Evolutionary conservation across 2,113 vertebrate species (phyloP).

Genomic region (Scortum barcoo): DNA sequence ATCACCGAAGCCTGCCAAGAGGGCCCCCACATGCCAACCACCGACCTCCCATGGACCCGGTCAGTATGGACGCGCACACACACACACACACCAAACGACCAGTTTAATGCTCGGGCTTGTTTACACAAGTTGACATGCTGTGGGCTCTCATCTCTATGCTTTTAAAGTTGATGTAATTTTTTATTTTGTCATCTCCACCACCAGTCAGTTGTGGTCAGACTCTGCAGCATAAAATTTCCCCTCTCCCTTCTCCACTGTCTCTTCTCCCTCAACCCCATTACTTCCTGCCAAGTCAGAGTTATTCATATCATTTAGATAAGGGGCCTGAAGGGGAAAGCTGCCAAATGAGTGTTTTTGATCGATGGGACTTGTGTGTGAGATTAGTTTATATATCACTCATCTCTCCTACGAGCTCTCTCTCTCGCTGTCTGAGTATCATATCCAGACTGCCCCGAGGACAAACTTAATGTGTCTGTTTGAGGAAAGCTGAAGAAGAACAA

Average conservation of each 20-base stretch:
- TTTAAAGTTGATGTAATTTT: conserved; percentile 56
- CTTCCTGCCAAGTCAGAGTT: conserved; percentile 66
- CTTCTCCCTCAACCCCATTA: conserved; percentile 47
- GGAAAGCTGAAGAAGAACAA: conserved; percentile 53
- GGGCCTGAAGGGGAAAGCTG: conserved; percentile 65
- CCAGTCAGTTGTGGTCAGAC: conserved; percentile 66
- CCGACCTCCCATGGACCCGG: conserved; percentile 94
- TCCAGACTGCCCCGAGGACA: conserved; percentile 66
- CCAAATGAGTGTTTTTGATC: conserved; percentile 73
- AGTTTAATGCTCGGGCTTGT: conserved; percentile 32
- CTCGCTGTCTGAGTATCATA: conserved; percentile 52
- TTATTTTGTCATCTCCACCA: conserved; percentile 57
- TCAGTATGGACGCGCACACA: conserved; percentile 67
- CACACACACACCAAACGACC: neutral
- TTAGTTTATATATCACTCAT: conserved; percentile 70
- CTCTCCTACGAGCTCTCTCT: conserved; percentile 37
- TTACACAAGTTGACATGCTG: conserved; percentile 49
- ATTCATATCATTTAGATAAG: conserved; percentile 70
- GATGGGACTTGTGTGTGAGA: conserved; percentile 67
- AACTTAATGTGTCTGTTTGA: conserved; percentile 58
- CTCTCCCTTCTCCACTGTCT: conserved; percentile 39
- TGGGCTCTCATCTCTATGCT: conserved; percentile 25
- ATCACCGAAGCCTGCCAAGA: conserved; percentile 88
- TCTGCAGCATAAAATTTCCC: conserved; percentile 52
- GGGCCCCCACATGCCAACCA: conserved; percentile 89